Percentiles rank a stretch among this genome's conserved stretches.
These are phyloP conservation scores for Chloropsis hardwickii DNA, from an alignment of 2,113 vertebrate genomes.

Conservation along the genomic window DNA sequence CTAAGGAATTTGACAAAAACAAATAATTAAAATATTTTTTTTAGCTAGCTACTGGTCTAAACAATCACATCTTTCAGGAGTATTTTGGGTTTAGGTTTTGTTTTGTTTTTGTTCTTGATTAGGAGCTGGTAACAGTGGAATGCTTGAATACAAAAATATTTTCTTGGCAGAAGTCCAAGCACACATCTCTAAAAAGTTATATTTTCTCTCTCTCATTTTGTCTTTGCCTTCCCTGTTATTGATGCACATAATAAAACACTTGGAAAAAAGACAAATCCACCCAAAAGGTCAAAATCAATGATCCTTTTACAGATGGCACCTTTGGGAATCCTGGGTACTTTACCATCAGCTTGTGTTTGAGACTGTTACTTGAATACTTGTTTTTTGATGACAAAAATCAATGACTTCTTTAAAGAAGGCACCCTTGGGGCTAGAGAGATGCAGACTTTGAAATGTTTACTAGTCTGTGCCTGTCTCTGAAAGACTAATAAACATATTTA, in stretches of 20 bases:
- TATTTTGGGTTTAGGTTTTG: not conserved
- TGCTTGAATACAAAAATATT: slow-evolving; percentile 23
- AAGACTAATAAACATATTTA: slow-evolving; percentile 61
- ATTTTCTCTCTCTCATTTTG: slow-evolving; percentile 45
- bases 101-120: not conserved
- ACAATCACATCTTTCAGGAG: not conserved
- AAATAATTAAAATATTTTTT: not conserved
- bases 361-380: slow-evolving; percentile 71
- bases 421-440: slow-evolving; percentile 51
- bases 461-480: slow-evolving; percentile 20
- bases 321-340: slow-evolving; percentile 66
- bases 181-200: slow-evolving; percentile 8
- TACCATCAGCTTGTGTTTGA: slow-evolving; percentile 63
- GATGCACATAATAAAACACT: slow-evolving; percentile 66
- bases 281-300: slow-evolving; percentile 79
- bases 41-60: not conserved
- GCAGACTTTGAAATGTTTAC: slow-evolving; percentile 69
- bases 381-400: slow-evolving; percentile 77
- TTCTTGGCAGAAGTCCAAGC: slow-evolving; percentile 36
- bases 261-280: slow-evolving; percentile 62
- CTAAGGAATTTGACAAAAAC: not conserved
- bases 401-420: slow-evolving; percentile 69
- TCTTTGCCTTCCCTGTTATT: slow-evolving; percentile 44
- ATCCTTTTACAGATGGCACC: slow-evolving; percentile 68
- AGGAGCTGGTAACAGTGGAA: not conserved